Base-by-base conservation (phyloP, 1,140 invertebrate genomes). In the Drosophila nannoptera region DNA sequence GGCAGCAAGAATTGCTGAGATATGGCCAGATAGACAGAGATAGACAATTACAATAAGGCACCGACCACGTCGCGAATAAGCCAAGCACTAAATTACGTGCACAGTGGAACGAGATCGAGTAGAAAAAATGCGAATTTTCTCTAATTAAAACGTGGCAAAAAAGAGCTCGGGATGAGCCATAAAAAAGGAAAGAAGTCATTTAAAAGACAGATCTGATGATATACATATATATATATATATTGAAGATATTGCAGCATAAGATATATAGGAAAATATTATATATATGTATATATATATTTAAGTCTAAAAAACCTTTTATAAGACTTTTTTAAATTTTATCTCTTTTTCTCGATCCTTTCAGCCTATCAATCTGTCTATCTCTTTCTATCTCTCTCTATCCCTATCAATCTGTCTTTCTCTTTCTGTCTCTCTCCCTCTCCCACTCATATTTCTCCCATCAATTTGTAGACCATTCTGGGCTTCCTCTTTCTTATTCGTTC, bases 11-110 rank as follows among this genome's bases (percentile, higher is more conserved):
- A 54, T 22, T 36, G 36, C 8, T 16, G 7, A 33, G 7, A 16
- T 45, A 66, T 36, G 9, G 29, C 16, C 16, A 31, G 22, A 12
- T 31, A 66, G 56, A 58, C 22, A 65, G 31, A 43, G 58, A 38
- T 36, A 56, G 58, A 55, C 45, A 55, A 70, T 70, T 33, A 45
- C 53, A 70, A 60, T 70, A 59, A 22, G 54, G 46, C 53, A 50
- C 16, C 43, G 38, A 38, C 36, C 48, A 22, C 48, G 38, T 59
- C 48, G 46, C 61, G 61, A 73, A 77, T 77, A 81, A 81, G 46
- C 49, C 61, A 82, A 75, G 72, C 59, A 78, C 69, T 73, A 69
- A 83, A 84, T 86, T 83, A 86, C 76, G 48, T 73, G 72, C 78
- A 83, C 76, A 69, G 69, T 83, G 73, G 40, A 7, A 6, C 8